These are phyloP conservation scores for Drosophila aff. DNA, from an alignment of 1,140 invertebrate species.

Conservation along the genomic window DNA sequence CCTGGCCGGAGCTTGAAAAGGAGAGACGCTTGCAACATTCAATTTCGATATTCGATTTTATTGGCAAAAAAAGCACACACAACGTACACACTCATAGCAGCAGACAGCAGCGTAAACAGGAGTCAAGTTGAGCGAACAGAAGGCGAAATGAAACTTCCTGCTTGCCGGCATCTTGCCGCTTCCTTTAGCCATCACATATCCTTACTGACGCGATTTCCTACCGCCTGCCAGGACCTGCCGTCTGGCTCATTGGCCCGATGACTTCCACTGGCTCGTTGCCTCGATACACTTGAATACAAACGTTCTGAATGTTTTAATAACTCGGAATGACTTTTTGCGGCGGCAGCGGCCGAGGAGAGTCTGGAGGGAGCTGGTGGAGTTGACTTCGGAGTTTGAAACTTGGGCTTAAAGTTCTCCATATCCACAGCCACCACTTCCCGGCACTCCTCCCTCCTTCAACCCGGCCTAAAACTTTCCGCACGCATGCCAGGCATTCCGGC, in stretches of 20 bases:
- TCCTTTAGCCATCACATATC: constrained; percentile 77
- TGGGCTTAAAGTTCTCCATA: constrained; percentile 51
- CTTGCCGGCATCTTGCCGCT: constrained; percentile 59
- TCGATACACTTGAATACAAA: constrained; percentile 75
- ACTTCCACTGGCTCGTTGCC: constrained; percentile 18
- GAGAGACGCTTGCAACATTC: constrained; percentile 56
- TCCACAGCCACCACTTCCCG: neutral
- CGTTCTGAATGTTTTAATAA: constrained; percentile 84
- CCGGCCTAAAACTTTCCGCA: constrained; percentile 70
- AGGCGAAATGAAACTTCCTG: constrained; percentile 80
- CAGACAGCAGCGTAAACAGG: constrained; percentile 45
- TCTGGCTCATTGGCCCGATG: constrained; percentile 8
- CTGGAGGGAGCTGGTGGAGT: constrained; percentile 9
- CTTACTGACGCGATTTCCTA: constrained; percentile 58
- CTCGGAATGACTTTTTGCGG: constrained; percentile 82
- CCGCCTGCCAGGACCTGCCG: constrained; percentile 12
- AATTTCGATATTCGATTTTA: constrained; percentile 82
- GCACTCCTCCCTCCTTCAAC: too few species aligned
- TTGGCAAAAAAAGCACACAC: constrained; percentile 55
- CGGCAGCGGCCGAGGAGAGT: constrained; percentile 14
- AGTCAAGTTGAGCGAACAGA: constrained; percentile 61
- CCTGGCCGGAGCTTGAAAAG: constrained; percentile 11
- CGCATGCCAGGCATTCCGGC: constrained; percentile 54
- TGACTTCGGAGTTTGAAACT: constrained; percentile 43
- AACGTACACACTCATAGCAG: constrained; percentile 14